Evolutionary conservation across 2,888 invertebrate genomes (phyloP), one percentile per base, ranked within the genome.

Genomic region (Eupithecia tripunctaria): DNA sequence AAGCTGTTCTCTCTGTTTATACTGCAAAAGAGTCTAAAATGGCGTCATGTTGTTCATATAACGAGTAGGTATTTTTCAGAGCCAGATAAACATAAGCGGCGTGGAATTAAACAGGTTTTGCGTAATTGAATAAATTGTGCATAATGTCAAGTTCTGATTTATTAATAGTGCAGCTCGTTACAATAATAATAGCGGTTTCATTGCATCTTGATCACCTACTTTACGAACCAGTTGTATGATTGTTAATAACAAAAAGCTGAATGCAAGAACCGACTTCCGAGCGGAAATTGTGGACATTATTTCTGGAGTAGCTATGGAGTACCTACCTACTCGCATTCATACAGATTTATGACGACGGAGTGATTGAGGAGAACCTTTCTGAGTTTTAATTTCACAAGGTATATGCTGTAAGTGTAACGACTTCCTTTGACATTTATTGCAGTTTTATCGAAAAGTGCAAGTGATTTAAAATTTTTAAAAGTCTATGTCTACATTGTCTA

Each of bases 201-300:
- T 70, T 75, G 66, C 68, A 59, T 66, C 72, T 72, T 67, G 69
- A 70, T 77, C 77, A 73, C 78, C 77, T 63, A 77, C 73, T 73
- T 76, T 68, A 38, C 68, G 36, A 76, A 77, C 73, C 68, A 51
- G 71, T 75, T 51, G 60, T 36, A 32, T 51, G 15, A 59, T 60
- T 25, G 56, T 21, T 41, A 38, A 32, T 41, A 27, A 41, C 32
- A 59, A 36, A 63, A 36, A n/a, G 32, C 29, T 25, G 56, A 56
- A n/a, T 63, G 62, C 36, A n/a, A 63, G 75, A 68, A 25, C 56
- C 75, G 73, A 80, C 81, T 81, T 82, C 81, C 81, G 74, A 73
- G 76, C 78, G 82, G 81, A 82, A 82, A 73, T 72, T 73, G 71
- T 47, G 43, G 10, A 64, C 70, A 70, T 73, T 70, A 70, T 63